Evolutionary conservation across 2,797 vertebrate species (phyloP).

Genomic region (Chrysocyon brachyurus): DNA sequence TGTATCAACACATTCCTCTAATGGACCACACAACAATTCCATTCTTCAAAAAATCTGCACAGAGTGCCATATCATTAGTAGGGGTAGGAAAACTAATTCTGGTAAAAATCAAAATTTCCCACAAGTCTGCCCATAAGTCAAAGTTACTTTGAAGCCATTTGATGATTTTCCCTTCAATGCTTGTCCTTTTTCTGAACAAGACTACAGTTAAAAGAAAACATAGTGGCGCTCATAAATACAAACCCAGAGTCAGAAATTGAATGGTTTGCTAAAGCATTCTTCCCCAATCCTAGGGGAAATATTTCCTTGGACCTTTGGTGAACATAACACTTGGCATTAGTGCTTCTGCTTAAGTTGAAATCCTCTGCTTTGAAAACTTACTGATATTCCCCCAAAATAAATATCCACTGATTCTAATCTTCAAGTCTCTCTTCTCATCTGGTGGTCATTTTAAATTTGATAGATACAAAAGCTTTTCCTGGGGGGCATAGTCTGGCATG

Average conservation of each 20-base stretch:
- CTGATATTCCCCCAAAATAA: conserved; percentile 1
- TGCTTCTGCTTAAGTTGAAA: background rate
- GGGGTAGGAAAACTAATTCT: conserved; percentile 20
- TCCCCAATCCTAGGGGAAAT: conserved; percentile 10
- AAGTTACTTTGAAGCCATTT: conserved; percentile 31
- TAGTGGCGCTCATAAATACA: background rate
- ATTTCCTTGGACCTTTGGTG: background rate
- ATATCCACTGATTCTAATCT: background rate
- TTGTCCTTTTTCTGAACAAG: background rate
- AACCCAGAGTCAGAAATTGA: background rate
- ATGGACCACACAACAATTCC: conserved; percentile 83
- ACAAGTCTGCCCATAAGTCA: background rate
- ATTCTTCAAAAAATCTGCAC: conserved; percentile 54
- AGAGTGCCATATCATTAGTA: background rate
- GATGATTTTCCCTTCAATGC: background rate
- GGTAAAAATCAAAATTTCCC: conserved; percentile 40
- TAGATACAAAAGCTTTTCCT: background rate
- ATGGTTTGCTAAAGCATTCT: background rate
- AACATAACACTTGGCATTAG: background rate
- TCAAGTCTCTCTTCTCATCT: background rate
- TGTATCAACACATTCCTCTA: conserved; percentile 74
- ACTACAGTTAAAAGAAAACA: background rate
- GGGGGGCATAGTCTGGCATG: background rate
- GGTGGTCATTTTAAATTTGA: background rate
- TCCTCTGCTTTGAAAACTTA: background rate